phyloP scores from a whole-genome alignment of 2,888 invertebrate species.

The Cryptocephalus primarius region DNA sequence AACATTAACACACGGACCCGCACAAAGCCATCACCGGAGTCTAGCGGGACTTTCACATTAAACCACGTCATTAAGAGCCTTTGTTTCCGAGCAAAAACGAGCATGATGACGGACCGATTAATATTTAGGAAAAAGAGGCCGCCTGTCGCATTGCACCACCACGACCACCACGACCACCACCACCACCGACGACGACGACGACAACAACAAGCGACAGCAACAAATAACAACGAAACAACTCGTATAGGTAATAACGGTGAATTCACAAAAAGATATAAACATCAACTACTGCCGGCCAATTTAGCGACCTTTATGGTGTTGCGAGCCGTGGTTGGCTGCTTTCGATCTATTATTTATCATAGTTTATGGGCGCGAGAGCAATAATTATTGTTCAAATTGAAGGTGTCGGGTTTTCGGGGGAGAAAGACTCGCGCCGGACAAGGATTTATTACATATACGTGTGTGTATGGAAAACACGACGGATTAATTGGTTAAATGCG shows the following conservation, averaged over 20 bases:
- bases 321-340: not conserved
- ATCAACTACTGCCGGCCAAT: not conserved
- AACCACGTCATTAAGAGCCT: not conserved
- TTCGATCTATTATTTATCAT: not conserved
- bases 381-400: not conserved
- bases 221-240: not conserved
- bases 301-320: not conserved
- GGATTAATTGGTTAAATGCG: too few species aligned
- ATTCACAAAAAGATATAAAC: not conserved
- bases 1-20: not conserved
- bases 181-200: too few species aligned
- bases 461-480: too few species aligned
- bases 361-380: not conserved
- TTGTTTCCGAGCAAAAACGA: not conserved
- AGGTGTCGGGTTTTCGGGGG: not conserved
- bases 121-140: not conserved
- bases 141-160: not conserved
- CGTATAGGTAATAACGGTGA: not conserved
- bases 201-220: not conserved
- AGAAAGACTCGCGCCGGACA: too few species aligned
- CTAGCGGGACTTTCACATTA: not conserved
- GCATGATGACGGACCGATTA: not conserved
- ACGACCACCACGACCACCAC: too few species aligned
- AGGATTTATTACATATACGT: too few species aligned
- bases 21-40: not conserved